phyloP scores from a whole-genome alignment of 53 echinoderm and acorn worm species.

The Luidia sarsii region DNA sequence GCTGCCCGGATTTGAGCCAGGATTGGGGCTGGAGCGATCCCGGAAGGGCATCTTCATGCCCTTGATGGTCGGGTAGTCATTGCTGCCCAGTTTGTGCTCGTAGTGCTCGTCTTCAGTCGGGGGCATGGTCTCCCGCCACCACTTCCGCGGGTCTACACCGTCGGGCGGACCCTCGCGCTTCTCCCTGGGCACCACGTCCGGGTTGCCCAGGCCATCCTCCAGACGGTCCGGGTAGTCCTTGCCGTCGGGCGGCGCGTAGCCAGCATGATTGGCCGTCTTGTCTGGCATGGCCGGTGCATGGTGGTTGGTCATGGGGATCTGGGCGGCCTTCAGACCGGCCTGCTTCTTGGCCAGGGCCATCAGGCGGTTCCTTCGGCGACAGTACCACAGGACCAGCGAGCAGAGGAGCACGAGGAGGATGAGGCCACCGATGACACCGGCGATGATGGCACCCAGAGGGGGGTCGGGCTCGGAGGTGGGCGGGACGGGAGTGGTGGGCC shows the following conservation, averaged over 20 bases:
- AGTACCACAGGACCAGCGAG: slow-evolving; percentile 45
- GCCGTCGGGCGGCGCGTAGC: neutral
- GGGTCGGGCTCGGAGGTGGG: neutral
- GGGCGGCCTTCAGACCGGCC: slow-evolving; percentile 5
- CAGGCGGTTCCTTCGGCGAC: neutral
- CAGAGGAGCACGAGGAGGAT: slow-evolving; percentile 20
- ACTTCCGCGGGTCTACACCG: slow-evolving; percentile 53
- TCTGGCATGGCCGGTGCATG: slow-evolving; percentile 12
- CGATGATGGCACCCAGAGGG: neutral
- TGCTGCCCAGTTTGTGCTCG: neutral
- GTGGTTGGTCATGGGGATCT: slow-evolving; percentile 39
- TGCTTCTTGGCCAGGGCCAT: slow-evolving; percentile 1
- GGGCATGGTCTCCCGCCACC: slow-evolving; percentile 58
- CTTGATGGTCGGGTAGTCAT: slow-evolving; percentile 29
- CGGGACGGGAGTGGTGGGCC: neutral
- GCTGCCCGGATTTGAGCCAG: neutral
- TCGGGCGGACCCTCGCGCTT: slow-evolving; percentile 29
- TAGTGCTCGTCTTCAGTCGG: slow-evolving; percentile 11
- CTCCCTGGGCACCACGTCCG: slow-evolving; percentile 51
- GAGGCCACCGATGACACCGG: slow-evolving; percentile 7
- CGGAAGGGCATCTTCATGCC: slow-evolving; percentile 47
- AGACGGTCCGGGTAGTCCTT: slow-evolving; percentile 43
- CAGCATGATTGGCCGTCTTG: slow-evolving; percentile 38
- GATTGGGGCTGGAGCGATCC: slow-evolving; percentile 27
- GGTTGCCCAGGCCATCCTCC: slow-evolving; percentile 5